Evolutionary conservation across 1,140 invertebrate species (phyloP).

Genomic region (Zaprionus africanus): DNA sequence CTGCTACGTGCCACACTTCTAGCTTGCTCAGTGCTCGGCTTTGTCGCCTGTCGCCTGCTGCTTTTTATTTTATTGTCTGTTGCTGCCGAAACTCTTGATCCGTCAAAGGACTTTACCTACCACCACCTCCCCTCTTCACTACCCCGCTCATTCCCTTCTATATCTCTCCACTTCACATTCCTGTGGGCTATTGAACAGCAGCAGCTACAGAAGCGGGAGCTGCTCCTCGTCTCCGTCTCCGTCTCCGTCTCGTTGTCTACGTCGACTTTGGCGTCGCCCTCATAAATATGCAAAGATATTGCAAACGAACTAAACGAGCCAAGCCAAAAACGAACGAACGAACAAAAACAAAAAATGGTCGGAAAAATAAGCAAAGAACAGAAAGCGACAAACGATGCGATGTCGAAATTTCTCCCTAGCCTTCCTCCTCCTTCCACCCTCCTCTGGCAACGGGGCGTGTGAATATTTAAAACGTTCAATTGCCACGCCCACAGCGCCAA

Average conservation of each 20-base stretch:
- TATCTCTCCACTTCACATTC: constrained; percentile 22
- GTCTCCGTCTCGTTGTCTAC: neutral
- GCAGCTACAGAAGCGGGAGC: neutral
- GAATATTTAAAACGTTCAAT: constrained; percentile 48
- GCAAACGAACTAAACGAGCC: constrained; percentile 62
- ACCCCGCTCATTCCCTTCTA: too few species aligned
- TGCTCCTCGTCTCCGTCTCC: neutral
- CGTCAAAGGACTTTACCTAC: constrained; percentile 21
- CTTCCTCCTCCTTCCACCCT: neutral
- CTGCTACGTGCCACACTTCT: constrained; percentile 46
- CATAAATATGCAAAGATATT: constrained; percentile 78
- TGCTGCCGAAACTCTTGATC: constrained; percentile 49
- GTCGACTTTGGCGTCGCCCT: constrained; percentile 42
- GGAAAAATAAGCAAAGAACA: constrained; percentile 31
- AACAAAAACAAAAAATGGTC: neutral
- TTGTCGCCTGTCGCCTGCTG: constrained; percentile 14
- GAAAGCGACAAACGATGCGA: constrained; percentile 34
- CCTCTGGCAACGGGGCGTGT: constrained; percentile 20
- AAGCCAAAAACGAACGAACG: constrained; percentile 26
- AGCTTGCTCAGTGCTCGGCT: constrained; percentile 11
- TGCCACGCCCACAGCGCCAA: constrained; percentile 65
- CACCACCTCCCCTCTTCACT: neutral
- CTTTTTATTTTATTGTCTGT: constrained; percentile 46
- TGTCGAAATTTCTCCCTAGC: constrained; percentile 32
- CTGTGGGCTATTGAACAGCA: constrained; percentile 48